phyloP scores from a whole-genome alignment of 1,140 invertebrate species.

The Contarinia nasturtii region DNA sequence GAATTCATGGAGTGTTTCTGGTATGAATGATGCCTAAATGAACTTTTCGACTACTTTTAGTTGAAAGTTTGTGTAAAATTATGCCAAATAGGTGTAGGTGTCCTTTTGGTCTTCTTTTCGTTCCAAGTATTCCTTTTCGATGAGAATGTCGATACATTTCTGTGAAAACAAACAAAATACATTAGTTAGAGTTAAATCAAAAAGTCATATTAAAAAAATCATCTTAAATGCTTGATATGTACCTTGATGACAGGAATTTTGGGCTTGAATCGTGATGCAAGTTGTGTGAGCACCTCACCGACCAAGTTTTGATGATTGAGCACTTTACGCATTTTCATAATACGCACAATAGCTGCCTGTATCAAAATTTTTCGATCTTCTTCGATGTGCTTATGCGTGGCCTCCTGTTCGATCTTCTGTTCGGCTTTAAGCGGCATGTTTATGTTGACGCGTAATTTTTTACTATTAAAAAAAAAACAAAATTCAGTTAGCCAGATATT shows the following conservation, averaged over 20 bases:
- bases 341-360: conserved; percentile 95
- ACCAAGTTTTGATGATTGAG: conserved; percentile 92
- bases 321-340: conserved; percentile 98
- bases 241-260: conserved; percentile 93
- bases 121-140: conserved; percentile 98
- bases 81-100: conserved; percentile 85
- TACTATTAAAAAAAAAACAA: conserved; percentile 39
- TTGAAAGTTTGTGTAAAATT: too few relatives aligned
- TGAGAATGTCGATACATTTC: conserved; percentile 99
- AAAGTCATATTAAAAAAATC: background rate
- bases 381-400: conserved; percentile 95
- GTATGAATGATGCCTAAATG: too few relatives aligned
- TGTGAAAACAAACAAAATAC: conserved; percentile 20
- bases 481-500: conserved; percentile 3
- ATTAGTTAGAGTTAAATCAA: background rate
- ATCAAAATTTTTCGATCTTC: conserved; percentile 93
- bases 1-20: too few relatives aligned
- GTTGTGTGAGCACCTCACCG: conserved; percentile 87
- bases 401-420: conserved; percentile 92
- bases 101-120: conserved; percentile 93
- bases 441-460: conserved; percentile 95
- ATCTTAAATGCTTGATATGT: background rate
- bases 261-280: conserved; percentile 92
- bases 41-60: too few relatives aligned
- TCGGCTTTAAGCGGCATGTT: conserved; percentile 97